Evolutionary conservation across 2,888 invertebrate genomes (phyloP).

Genomic region (Coleophora deauratella): DNA sequence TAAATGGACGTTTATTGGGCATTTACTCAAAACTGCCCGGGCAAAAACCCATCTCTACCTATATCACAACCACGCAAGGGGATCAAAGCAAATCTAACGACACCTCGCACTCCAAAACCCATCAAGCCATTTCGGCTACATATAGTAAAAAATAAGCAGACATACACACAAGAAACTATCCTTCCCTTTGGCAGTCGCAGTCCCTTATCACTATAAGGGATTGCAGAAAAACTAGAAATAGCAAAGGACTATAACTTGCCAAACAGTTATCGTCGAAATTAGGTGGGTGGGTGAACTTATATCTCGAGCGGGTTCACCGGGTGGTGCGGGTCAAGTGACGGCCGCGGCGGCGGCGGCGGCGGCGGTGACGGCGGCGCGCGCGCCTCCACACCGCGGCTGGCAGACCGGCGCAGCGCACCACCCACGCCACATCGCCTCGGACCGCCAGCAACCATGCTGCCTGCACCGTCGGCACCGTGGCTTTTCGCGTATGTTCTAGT

Average conservation of each 20-base stretch:
- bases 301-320: constrained; percentile 56
- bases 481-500: constrained; percentile 3
- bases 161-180: too few relatives aligned
- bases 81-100: too few relatives aligned
- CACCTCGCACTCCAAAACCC: too few relatives aligned
- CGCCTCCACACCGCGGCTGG: constrained; percentile 21
- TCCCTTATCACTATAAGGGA: too few relatives aligned
- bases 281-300: constrained; percentile 69
- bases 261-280: constrained; percentile 54
- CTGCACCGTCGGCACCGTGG: constrained; percentile 13
- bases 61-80: too few relatives aligned
- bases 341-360: too few relatives aligned
- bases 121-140: too few relatives aligned
- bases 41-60: too few relatives aligned
- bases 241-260: background rate
- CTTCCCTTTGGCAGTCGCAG: too few relatives aligned
- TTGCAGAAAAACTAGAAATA: background rate
- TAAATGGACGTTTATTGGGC: too few relatives aligned
- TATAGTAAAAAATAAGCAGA: too few relatives aligned
- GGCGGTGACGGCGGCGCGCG: constrained; percentile 45
- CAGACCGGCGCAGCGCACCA: constrained; percentile 47
- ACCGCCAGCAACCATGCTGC: constrained; percentile 34
- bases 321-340: constrained; percentile 56
- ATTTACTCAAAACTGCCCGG: too few relatives aligned
- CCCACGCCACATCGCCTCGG: constrained; percentile 41